phyloP scores from a whole-genome alignment of 2,888 invertebrate species.

The Sepioteuthis lessoniana region DNA sequence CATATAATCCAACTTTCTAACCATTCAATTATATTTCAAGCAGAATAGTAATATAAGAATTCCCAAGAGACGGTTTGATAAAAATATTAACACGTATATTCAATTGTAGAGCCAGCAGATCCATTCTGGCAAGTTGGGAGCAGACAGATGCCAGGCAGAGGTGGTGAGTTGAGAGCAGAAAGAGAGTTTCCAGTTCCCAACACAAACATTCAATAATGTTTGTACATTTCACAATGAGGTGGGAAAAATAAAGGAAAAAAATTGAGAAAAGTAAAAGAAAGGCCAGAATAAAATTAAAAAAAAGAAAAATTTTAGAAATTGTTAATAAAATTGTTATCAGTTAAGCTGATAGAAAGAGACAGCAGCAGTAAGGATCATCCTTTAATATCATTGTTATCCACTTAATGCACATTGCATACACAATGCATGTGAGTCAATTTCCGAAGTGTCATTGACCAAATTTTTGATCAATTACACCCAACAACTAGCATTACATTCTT shows the following conservation, averaged over 20 bases:
- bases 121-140: neutral
- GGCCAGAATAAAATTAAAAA: neutral
- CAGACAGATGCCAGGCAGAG: neutral
- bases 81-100: slow-evolving; percentile 33
- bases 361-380: neutral
- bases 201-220: neutral
- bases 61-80: slow-evolving; percentile 23
- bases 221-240: neutral
- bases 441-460: neutral
- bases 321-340: neutral
- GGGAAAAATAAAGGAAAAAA: neutral
- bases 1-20: slow-evolving; percentile 33
- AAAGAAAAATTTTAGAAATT: neutral
- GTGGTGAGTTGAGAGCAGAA: neutral
- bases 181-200: neutral
- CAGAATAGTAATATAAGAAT: slow-evolving; percentile 4
- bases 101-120: neutral
- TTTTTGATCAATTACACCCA: neutral
- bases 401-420: neutral
- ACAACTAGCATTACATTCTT: neutral
- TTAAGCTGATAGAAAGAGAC: neutral
- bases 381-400: neutral
- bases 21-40: neutral
- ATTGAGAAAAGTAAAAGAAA: neutral
- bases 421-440: neutral